phyloP scores from a whole-genome alignment of 2,113 vertebrate genomes.

The Calypte anna region DNA sequence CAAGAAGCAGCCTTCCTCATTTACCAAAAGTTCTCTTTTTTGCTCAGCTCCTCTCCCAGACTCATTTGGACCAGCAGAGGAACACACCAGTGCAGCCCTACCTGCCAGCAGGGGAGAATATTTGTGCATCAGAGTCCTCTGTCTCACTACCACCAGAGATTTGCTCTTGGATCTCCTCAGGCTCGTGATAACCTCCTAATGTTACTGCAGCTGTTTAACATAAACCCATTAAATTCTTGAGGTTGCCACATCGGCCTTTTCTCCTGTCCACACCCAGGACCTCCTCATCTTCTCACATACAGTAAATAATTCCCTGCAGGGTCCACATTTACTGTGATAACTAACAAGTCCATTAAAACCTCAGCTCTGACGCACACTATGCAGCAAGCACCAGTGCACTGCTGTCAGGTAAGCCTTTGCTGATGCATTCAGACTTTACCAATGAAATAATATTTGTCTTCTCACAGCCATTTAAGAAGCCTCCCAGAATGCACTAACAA shows the following conservation, averaged over 20 bases:
- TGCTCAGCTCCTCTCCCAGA: not conserved
- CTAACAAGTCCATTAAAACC: not conserved
- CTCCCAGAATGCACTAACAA: not conserved
- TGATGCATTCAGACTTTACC: not conserved
- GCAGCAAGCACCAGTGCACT: not conserved
- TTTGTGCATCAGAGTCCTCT: not conserved
- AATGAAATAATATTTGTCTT: conserved; percentile 22
- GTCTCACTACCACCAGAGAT: not conserved
- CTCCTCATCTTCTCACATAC: conserved; percentile 16
- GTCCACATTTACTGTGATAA: conserved; percentile 21
- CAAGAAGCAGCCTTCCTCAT: conserved; percentile 42
- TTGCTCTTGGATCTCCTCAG: conserved; percentile 22
- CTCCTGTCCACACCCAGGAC: conserved; percentile 13
- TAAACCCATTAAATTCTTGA: conserved; percentile 40
- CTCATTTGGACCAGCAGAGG: not conserved
- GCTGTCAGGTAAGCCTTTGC: not conserved
- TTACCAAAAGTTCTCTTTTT: conserved; percentile 54
- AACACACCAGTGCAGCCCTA: not conserved
- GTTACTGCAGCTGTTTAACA: conserved; percentile 25
- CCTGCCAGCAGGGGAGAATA: conserved; percentile 12
- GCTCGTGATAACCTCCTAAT: conserved; percentile 33
- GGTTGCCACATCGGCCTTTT: conserved; percentile 25
- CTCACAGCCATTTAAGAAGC: not conserved
- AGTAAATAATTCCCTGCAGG: conserved; percentile 8
- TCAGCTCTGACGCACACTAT: not conserved